Percentiles rank a stretch among this genome's conserved stretches.
Evolutionary conservation across 2,113 vertebrate species (phyloP).

Genomic region (Paralichthys olivaceus): DNA sequence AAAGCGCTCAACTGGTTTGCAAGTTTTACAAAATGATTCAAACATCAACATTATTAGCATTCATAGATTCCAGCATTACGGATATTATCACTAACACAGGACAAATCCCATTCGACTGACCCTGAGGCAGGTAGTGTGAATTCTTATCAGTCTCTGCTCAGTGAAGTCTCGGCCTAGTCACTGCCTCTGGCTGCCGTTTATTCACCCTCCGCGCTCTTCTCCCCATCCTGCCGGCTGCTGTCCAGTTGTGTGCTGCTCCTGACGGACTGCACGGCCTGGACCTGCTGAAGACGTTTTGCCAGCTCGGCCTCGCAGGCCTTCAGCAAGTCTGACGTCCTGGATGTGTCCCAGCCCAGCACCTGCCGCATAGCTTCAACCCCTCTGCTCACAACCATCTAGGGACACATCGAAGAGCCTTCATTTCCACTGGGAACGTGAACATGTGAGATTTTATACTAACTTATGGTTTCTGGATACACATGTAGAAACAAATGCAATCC

Average conservation of each 20-base stretch:
- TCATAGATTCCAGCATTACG: constrained; percentile 49
- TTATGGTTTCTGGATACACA: background rate
- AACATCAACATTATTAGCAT: constrained; percentile 53
- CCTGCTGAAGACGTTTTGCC: constrained; percentile 71
- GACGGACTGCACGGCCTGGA: constrained; percentile 78
- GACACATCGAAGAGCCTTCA: background rate
- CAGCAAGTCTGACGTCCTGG: constrained; percentile 69
- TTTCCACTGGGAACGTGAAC: background rate
- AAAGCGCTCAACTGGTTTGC: constrained; percentile 43
- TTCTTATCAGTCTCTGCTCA: constrained; percentile 71
- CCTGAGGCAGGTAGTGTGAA: constrained; percentile 48
- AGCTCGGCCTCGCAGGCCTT: constrained; percentile 78
- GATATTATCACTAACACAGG: constrained; percentile 20
- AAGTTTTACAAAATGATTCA: constrained; percentile 28
- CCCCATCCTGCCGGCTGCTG: constrained; percentile 21
- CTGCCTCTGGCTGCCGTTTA: constrained; percentile 34
- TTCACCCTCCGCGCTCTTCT: constrained; percentile 12
- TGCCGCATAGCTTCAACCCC: constrained; percentile 67
- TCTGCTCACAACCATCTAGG: constrained; percentile 77
- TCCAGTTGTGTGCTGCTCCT: constrained; percentile 53
- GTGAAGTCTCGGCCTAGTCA: constrained; percentile 46
- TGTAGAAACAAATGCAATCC: too few species aligned
- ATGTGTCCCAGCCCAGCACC: constrained; percentile 74
- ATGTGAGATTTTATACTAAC: background rate
- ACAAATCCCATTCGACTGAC: constrained; percentile 45